Conservation (phyloP, 2,888 invertebrate species). For the Epinotia ramella region DNA sequence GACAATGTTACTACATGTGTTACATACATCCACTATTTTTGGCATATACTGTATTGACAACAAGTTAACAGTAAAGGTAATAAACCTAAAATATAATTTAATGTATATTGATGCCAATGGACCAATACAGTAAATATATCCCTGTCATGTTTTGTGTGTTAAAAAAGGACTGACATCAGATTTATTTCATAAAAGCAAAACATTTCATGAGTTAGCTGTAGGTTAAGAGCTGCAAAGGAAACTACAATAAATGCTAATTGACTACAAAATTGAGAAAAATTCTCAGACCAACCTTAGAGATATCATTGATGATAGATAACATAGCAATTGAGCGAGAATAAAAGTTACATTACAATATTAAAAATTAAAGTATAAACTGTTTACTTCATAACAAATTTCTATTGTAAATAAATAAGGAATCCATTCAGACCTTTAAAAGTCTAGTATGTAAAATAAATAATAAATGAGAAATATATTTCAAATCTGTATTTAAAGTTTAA, state of each 20-base stretch:
- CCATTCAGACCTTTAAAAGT: constrained; percentile 5
- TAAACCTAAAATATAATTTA: background rate
- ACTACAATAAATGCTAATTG: constrained; percentile 13
- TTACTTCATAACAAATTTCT: background rate
- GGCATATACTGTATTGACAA: constrained; percentile 14
- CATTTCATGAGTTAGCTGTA: background rate
- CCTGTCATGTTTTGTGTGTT: background rate
- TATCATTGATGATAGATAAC: background rate
- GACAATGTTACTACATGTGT: too few relatives aligned
- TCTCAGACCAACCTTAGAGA: background rate
- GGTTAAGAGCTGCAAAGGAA: background rate
- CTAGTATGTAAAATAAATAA: constrained; percentile 5
- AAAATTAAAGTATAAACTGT: background rate
- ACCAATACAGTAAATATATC: background rate
- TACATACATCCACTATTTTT: constrained; percentile 5
- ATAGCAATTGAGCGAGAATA: constrained; percentile 28
- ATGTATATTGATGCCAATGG: background rate
- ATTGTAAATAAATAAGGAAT: constrained; percentile 20
- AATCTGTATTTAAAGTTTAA: background rate
- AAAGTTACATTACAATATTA: constrained; percentile 1
- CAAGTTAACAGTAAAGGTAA: background rate
- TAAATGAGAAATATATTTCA: constrained; percentile 3
- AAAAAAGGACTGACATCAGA: background rate
- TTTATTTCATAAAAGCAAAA: background rate
- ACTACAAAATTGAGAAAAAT: constrained; percentile 4